Base-by-base conservation (phyloP, 2,888 invertebrate species). In the Melieria omissa region DNA sequence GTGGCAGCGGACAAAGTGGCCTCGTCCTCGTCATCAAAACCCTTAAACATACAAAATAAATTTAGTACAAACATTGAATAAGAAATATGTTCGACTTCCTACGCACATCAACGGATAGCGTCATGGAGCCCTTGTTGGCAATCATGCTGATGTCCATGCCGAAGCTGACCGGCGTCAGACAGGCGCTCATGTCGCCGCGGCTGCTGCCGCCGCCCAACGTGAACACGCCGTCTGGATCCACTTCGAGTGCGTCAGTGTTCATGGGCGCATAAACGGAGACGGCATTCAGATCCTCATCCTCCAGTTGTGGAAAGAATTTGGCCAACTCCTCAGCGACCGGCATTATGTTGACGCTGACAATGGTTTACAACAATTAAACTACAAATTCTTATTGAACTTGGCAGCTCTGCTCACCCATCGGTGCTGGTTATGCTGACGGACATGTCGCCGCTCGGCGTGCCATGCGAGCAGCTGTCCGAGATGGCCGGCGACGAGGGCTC, bases 401-500 rank as follows among this genome's bases (percentile, higher is more conserved):
- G 16, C 12, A 10, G 47, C 44, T 64, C 4, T 77, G 80, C 79
- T 80, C 80, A 91, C 90, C 91, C 91, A 79, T 91, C 91, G 77
- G 88, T 90, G 83, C 91, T 91, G 80, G 91, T 88, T 71, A 91
- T 84, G 82, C 91, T 91, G 65, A 90, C 89, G 3, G 90, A 90
- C 88, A 91, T 90, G 78, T 89, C 89, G 77, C 90, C 90, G 80
- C 90, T 90, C 58, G 81, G 80, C 41, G 80, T 82, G 78, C 89
- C 90, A 75, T 90, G 89, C 4, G 88, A 83, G 83, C 88, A 85
- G 80, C 89, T 85, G 82, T 91, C 90, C 12, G 90, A 89, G 41
- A 81, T 91, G 79, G 92, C 92, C 46, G 96, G 96, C 1, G 96
- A 96, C 0, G 96, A 96, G 0, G 95, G 95, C 0, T 95, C 95